These are phyloP conservation scores for Dendrocopos noguchii DNA, from an alignment of 2,113 vertebrate species.

Conservation along the genomic window DNA sequence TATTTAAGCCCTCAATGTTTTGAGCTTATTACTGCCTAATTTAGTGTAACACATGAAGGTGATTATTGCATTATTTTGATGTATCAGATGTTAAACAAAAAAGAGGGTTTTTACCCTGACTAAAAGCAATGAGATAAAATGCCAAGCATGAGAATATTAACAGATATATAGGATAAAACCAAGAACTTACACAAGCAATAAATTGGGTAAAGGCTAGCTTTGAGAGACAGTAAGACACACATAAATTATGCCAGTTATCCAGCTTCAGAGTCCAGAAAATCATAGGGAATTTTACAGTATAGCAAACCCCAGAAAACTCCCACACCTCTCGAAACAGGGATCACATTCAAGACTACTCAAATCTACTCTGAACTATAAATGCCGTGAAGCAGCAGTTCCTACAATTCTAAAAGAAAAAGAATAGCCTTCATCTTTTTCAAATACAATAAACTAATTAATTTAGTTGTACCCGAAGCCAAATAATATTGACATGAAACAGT, in stretches of 20 bases:
- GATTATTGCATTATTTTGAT: background rate
- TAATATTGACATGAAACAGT: background rate
- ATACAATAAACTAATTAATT: background rate
- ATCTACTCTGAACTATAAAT: background rate
- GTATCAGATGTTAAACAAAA: background rate
- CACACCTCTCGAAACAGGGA: background rate
- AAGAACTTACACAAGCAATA: background rate
- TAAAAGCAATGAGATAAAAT: background rate
- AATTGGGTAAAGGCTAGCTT: background rate
- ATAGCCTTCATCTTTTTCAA: background rate
- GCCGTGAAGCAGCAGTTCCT: background rate
- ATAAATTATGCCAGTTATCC: background rate
- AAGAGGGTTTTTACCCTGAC: background rate
- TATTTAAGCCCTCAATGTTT: background rate
- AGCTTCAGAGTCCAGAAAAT: background rate
- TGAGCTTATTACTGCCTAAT: background rate
- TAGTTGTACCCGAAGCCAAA: background rate
- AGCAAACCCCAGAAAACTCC: background rate
- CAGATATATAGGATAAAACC: background rate
- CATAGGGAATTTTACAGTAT: rapidly evolving
- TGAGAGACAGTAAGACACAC: background rate
- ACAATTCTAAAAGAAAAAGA: background rate
- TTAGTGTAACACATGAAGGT: background rate
- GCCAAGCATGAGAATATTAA: background rate
- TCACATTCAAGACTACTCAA: background rate